Evolutionary conservation across 1,140 invertebrate species (phyloP), one percentile per base, ranked within the genome.

Genomic region (Sarcophaga peregrina): DNA sequence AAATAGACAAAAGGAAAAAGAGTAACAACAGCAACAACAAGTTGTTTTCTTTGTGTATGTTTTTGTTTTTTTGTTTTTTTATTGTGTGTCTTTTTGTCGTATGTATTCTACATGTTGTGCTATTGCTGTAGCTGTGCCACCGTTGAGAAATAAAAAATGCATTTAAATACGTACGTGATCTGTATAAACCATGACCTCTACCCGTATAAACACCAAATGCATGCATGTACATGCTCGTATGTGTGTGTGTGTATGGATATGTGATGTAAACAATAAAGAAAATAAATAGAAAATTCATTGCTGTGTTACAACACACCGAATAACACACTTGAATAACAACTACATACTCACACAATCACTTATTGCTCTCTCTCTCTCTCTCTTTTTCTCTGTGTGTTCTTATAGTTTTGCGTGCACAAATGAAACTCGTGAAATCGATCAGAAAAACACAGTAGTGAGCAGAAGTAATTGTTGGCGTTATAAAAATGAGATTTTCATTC

Each of bases 101-200:
- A 13, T n/a, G n/a, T n/a, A 17, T 20, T 68, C 58, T 68, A 58
- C 52, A 58, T 11, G 58, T 20, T 68, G 17, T 17, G 8, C n/a
- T 68, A 8, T 13, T 52, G 17, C 58, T 68, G 17, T 8, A 20
- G 17, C 8, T 37, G 1, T n/a, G 9, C 58, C 8, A n/a, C 17
- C 58, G 20, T 68, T 68, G 58, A 68, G 58, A 8, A 68, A 17
- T 68, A 68, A 68, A 68, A 68, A n/a, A 68, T 68, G 58, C 52
- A 58, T 58, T 58, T 58, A 15, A 58, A 15, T 15, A 3, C 11
- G 11, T 58, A 58, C 52, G 52, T 58, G 52, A 58, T 11, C 52
- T 58, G 52, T 58, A 11, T 58, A 15, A 11, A 58, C 25, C 25
- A 37, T 37, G 25, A 37, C 25, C 25, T 37, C 25, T 37, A 37